phyloP scores from a whole-genome alignment of 2,797 vertebrate genomes.

The Chiloscyllium punctatum region DNA sequence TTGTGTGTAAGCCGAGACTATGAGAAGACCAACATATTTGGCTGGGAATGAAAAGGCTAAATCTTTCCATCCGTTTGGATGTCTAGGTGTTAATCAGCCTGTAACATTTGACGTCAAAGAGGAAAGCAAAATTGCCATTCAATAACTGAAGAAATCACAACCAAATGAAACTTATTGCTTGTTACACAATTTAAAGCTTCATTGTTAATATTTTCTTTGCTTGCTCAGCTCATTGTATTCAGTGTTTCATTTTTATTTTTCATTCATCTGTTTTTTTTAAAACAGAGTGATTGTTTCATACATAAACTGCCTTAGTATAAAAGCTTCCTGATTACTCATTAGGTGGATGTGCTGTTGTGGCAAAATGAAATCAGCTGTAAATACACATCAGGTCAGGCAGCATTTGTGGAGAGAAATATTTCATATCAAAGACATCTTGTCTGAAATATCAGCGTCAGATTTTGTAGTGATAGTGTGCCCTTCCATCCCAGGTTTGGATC shows the following conservation, averaged over 20 bases:
- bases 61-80: neutral
- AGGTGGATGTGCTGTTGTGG: too few relatives aligned
- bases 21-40: neutral
- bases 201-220: too few relatives aligned
- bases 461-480: neutral
- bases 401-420: too few relatives aligned
- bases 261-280: neutral
- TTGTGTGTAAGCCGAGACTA: neutral
- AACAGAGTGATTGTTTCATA: neutral
- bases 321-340: neutral
- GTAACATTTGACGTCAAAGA: neutral
- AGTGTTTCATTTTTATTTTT: neutral
- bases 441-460: too few relatives aligned
- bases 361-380: too few relatives aligned
- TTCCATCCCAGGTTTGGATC: neutral
- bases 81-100: neutral
- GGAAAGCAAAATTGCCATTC: too few relatives aligned
- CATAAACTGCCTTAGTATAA: neutral
- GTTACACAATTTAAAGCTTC: neutral
- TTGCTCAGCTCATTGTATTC: too few relatives aligned
- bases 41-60: neutral
- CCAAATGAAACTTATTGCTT: neutral
- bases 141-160: neutral
- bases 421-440: too few relatives aligned
- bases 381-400: too few relatives aligned